These are phyloP conservation scores for Ladona fulva DNA, from an alignment of 1,140 invertebrate species.

Conservation along the genomic window DNA sequence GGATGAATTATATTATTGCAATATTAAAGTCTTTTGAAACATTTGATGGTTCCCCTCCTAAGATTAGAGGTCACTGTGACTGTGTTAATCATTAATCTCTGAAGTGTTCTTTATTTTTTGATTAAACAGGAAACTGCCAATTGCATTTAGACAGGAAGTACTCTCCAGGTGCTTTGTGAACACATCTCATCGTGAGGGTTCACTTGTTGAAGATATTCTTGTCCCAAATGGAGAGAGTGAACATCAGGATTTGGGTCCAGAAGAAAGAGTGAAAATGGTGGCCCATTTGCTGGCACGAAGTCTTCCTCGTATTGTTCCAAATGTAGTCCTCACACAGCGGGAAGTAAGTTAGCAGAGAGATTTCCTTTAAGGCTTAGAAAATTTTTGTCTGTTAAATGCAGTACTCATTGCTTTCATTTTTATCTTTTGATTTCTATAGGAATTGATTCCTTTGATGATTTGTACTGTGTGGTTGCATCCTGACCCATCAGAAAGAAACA, in stretches of 20 bases:
- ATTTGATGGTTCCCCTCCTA: too few relatives aligned
- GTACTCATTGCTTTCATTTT: slow-evolving; percentile 18
- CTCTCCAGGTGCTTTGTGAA: slow-evolving; percentile 37
- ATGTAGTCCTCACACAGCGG: slow-evolving; percentile 57
- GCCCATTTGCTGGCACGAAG: slow-evolving; percentile 35
- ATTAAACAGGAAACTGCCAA: slow-evolving; percentile 37
- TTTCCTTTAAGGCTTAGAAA: not conserved
- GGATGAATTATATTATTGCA: too few relatives aligned
- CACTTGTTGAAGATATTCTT: slow-evolving; percentile 32
- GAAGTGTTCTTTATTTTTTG: not conserved
- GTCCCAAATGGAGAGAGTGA: not conserved
- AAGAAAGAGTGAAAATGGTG: slow-evolving; percentile 25
- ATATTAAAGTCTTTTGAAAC: too few relatives aligned
- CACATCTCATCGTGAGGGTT: slow-evolving; percentile 29
- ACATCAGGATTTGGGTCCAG: not conserved
- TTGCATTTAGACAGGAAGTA: slow-evolving; percentile 45
- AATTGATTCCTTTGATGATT: slow-evolving; percentile 61
- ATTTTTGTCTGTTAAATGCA: not conserved
- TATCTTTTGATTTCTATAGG: slow-evolving; percentile 34
- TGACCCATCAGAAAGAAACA: slow-evolving; percentile 49
- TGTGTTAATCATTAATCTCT: too few relatives aligned
- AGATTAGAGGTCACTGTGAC: too few relatives aligned
- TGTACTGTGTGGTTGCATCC: slow-evolving; percentile 54
- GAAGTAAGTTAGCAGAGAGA: slow-evolving; percentile 37
- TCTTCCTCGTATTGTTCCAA: slow-evolving; percentile 55